A percentile compares a stretch with the other conserved stretches of the same genome.
These are phyloP conservation scores for Sparus aurata DNA, from an alignment of 2,797 vertebrate genomes.

Conservation along the genomic window DNA sequence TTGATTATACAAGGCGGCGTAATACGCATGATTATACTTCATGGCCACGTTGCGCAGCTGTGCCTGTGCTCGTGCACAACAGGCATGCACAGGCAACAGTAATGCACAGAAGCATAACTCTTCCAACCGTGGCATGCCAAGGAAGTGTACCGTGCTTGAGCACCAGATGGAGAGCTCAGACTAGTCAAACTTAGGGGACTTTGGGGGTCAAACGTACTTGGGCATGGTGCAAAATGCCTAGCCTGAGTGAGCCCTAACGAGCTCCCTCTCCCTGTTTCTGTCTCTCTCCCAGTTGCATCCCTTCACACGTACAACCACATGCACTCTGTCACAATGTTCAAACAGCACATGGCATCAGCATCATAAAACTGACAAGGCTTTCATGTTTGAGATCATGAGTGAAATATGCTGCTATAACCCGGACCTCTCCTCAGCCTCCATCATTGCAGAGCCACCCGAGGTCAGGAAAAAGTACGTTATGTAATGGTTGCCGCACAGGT, in stretches of 20 bases:
- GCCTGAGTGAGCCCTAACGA: not conserved
- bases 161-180: too few relatives aligned
- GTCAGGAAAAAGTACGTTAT: not conserved
- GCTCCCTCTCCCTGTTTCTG: not conserved
- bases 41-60: too few relatives aligned
- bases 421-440: not conserved
- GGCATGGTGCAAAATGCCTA: too few relatives aligned
- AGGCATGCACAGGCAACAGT: too few relatives aligned
- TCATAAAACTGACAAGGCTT: not conserved
- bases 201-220: too few relatives aligned
- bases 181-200: too few relatives aligned
- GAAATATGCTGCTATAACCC: constrained; percentile 13
- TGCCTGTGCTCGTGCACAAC: too few relatives aligned
- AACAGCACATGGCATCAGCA: not conserved
- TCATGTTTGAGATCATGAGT: not conserved
- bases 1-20: too few relatives aligned
- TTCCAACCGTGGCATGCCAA: too few relatives aligned
- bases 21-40: too few relatives aligned
- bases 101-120: too few relatives aligned
- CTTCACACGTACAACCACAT: not conserved
- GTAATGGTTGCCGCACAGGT: not conserved
- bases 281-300: not conserved
- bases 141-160: too few relatives aligned
- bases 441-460: constrained; percentile 4
- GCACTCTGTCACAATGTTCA: not conserved